These are phyloP conservation scores for Platysternon megacephalum DNA, from an alignment of 2,113 vertebrate species.

Conservation along the genomic window DNA sequence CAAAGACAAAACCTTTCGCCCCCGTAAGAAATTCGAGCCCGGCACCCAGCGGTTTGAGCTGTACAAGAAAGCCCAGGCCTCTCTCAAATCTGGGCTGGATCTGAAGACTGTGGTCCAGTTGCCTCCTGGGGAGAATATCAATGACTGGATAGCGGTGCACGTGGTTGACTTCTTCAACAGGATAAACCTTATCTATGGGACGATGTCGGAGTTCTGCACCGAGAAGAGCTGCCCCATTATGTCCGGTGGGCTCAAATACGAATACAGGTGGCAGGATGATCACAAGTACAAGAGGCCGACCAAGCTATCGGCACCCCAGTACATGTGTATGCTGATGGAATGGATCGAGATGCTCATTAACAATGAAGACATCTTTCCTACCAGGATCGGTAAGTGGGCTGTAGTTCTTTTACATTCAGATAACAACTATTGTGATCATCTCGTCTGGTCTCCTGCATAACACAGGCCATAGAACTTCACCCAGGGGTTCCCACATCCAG, in stretches of 20 bases:
- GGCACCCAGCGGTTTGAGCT: conserved; percentile 96
- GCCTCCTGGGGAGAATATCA: conserved; percentile 90
- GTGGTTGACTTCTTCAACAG: conserved; percentile 99
- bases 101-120: conserved; percentile 93
- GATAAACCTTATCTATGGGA: conserved; percentile 98
- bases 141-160: conserved; percentile 95
- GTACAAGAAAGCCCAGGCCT: conserved; percentile 97
- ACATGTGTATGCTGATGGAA: conserved; percentile 97
- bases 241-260: conserved; percentile 93
- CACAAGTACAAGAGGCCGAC: conserved; percentile 92
- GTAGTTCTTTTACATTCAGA: not conserved
- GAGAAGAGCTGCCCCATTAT: conserved; percentile 94
- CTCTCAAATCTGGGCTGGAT: conserved; percentile 94
- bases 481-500: not conserved
- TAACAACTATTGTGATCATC: not conserved
- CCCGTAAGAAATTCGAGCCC: conserved; percentile 92
- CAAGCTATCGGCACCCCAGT: conserved; percentile 92
- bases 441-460: not conserved
- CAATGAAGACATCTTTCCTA: conserved; percentile 95
- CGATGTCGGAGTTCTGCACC: conserved; percentile 94
- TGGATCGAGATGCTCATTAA: conserved; percentile 98
- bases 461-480: not conserved
- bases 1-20: conserved; percentile 97
- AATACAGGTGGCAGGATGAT: conserved; percentile 97
- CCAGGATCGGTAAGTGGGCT: conserved; percentile 90